phyloP scores from a whole-genome alignment of 1,140 invertebrate genomes.

The Drosophila burlai region DNA sequence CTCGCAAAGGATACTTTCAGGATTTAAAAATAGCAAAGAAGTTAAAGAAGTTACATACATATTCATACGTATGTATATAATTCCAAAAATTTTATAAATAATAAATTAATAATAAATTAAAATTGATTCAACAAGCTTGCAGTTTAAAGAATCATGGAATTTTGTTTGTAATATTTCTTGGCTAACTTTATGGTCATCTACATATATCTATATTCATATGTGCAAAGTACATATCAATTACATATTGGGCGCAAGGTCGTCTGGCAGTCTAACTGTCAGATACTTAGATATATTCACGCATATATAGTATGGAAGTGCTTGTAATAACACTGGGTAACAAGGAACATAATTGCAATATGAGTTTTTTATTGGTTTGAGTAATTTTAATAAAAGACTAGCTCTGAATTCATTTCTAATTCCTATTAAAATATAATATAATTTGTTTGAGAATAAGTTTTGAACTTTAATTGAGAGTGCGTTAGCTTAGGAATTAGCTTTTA shows the following conservation, averaged over 20 bases:
- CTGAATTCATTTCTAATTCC: too few relatives aligned
- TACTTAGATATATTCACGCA: constrained; percentile 17
- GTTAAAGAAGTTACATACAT: neutral
- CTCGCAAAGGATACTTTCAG: neutral
- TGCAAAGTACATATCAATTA: constrained; percentile 62
- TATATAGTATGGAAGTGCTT: constrained; percentile 14
- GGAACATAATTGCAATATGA: neutral
- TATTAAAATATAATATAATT: too few relatives aligned
- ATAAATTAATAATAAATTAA: too few relatives aligned
- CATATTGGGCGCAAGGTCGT: constrained; percentile 72
- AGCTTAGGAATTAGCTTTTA: neutral
- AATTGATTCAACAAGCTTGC: neutral
- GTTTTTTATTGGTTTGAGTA: neutral
- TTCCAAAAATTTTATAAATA: too few relatives aligned
- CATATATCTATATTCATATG: constrained; percentile 24
- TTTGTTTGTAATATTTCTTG: neutral
- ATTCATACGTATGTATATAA: too few relatives aligned
- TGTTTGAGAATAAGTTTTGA: neutral
- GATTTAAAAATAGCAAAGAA: neutral
- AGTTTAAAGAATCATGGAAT: neutral
- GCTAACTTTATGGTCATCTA: constrained; percentile 29
- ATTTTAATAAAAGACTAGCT: neutral
- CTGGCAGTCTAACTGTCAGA: constrained; percentile 49
- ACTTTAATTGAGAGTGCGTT: neutral
- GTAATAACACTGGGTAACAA: neutral